Percentiles rank a stretch among this genome's conserved stretches.
These are phyloP conservation scores for Amazona ochrocephala DNA, from an alignment of 2,797 vertebrate genomes.

Conservation along the genomic window DNA sequence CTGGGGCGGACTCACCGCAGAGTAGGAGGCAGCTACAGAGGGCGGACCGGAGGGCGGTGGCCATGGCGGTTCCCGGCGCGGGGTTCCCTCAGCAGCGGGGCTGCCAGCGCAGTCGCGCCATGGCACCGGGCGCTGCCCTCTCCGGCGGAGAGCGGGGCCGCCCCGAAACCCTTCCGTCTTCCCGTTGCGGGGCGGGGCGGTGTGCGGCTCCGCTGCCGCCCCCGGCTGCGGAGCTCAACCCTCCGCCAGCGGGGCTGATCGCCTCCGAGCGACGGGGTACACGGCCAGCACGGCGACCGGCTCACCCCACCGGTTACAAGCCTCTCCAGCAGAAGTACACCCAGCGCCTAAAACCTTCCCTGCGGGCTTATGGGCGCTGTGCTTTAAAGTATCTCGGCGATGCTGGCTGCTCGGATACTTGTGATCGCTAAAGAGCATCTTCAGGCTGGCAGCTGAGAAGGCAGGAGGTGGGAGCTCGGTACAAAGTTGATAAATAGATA, in stretches of 20 bases:
- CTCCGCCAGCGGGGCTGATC: neutral
- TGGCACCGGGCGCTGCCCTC: neutral
- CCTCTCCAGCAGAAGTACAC: rapidly evolving
- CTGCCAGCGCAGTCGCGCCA: neutral
- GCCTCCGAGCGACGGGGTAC: neutral
- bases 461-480: neutral
- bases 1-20: slow-evolving; percentile 8
- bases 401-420: neutral
- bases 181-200: neutral
- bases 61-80: neutral
- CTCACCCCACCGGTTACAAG: rapidly evolving
- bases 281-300: too few relatives aligned
- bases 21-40: neutral
- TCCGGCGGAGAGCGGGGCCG: neutral
- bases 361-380: neutral
- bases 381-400: rapidly evolving
- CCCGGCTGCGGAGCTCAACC: neutral
- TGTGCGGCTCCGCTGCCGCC: neutral
- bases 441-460: neutral
- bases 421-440: rapidly evolving
- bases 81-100: neutral
- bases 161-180: neutral
- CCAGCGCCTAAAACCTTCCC: neutral
- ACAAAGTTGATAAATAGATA: rapidly evolving
- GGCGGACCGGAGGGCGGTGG: neutral